Conservation (phyloP, 2,113 vertebrate genomes). For the Gobius niger region DNA sequence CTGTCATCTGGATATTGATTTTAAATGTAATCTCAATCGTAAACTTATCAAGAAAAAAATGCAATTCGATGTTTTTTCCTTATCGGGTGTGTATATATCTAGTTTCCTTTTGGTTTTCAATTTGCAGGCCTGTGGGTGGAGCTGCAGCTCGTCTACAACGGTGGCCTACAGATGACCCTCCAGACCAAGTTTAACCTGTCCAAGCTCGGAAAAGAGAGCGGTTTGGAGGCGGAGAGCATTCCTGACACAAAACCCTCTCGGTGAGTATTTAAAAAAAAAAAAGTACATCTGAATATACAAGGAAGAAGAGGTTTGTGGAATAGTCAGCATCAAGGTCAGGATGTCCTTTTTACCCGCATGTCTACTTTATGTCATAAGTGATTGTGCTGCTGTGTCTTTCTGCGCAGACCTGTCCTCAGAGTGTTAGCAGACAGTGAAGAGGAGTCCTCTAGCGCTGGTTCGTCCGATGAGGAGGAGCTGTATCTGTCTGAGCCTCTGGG, state of each 20-base stretch:
- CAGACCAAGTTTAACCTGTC: conserved; percentile 90
- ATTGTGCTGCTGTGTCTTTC: conserved; percentile 9
- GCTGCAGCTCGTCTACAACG: conserved; percentile 83
- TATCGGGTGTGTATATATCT: not conserved
- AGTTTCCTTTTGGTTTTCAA: conserved; percentile 16
- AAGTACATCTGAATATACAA: too few species aligned
- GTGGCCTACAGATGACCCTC: conserved; percentile 86
- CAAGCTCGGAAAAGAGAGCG: conserved; percentile 84
- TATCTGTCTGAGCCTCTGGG: conserved; percentile 67
- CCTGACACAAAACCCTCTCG: conserved; percentile 60
- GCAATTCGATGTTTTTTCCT: not conserved
- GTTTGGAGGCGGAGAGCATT: conserved; percentile 58
- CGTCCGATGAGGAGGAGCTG: conserved; percentile 84
- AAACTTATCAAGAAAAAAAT: too few species aligned
- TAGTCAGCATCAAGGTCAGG: too few species aligned
- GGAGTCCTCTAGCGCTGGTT: conserved; percentile 86
- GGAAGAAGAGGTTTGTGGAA: too few species aligned
- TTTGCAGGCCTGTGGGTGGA: conserved; percentile 86
- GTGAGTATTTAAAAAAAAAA: conserved; percentile 54
- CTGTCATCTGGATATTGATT: too few species aligned
- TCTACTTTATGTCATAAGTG: not conserved
- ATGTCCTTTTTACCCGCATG: not conserved
- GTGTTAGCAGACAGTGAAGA: conserved; percentile 87
- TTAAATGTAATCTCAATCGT: too few species aligned
- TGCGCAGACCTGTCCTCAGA: conserved; percentile 66